These are phyloP conservation scores for Bombyx mandarina DNA, from an alignment of 1,140 invertebrate genomes.

Conservation along the genomic window DNA sequence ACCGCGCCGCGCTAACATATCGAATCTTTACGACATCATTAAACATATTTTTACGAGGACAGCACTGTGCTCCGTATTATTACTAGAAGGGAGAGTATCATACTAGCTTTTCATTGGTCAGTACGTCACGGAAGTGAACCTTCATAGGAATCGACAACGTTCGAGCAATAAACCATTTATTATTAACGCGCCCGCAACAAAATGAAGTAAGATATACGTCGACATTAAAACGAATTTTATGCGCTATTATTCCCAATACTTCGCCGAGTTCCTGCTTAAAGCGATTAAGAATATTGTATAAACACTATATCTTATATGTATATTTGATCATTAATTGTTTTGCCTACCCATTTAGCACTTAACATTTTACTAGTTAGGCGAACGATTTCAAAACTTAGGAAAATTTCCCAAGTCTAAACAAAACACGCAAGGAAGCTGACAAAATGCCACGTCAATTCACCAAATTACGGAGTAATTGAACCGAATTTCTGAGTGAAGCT, in stretches of 20 bases:
- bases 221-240: slow-evolving; percentile 30
- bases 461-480: slow-evolving; percentile 62
- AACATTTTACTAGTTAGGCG: background rate
- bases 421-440: slow-evolving; percentile 51
- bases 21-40: slow-evolving; percentile 64
- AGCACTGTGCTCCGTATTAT: slow-evolving; percentile 52
- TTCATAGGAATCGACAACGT: slow-evolving; percentile 53
- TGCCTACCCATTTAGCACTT: too few species aligned
- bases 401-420: slow-evolving; percentile 24
- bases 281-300: background rate
- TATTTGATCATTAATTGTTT: too few species aligned
- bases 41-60: slow-evolving; percentile 69
- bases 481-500: slow-evolving; percentile 59
- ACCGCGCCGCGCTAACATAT: slow-evolving; percentile 42
- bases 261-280: too few species aligned
- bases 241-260: slow-evolving; percentile 20
- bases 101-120: slow-evolving; percentile 50
- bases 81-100: slow-evolving; percentile 38
- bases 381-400: slow-evolving; percentile 4
- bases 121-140: slow-evolving; percentile 44
- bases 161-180: slow-evolving; percentile 52
- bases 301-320: too few species aligned
- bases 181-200: slow-evolving; percentile 24
- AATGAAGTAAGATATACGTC: background rate
- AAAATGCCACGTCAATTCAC: slow-evolving; percentile 58